These are phyloP conservation scores for Origma solitaria DNA, from an alignment of 2,113 vertebrate species.

Conservation along the genomic window DNA sequence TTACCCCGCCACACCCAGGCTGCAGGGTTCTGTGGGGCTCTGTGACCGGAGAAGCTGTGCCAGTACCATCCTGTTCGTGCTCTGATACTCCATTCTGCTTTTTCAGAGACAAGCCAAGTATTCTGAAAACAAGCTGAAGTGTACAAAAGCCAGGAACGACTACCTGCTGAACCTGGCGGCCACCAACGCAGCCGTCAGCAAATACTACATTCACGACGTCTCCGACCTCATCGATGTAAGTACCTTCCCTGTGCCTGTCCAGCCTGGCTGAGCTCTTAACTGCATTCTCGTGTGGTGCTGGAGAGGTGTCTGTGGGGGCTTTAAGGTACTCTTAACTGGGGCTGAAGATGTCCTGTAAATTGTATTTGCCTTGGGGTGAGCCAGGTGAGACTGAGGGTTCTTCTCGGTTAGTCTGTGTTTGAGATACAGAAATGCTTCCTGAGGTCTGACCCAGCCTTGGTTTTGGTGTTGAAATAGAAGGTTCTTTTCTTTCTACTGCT, in stretches of 20 bases:
- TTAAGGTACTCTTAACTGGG: background rate
- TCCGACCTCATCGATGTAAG: conserved; percentile 97
- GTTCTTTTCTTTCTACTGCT: rapidly evolving
- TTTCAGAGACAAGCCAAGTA: conserved; percentile 96
- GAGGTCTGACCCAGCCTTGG: background rate
- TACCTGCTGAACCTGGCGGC: conserved; percentile 94
- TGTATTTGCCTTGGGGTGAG: background rate
- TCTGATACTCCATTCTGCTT: background rate
- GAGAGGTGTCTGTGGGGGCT: background rate
- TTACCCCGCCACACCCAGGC: background rate
- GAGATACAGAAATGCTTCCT: background rate
- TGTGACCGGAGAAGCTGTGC: background rate
- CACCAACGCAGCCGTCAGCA: conserved; percentile 92
- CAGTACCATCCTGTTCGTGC: background rate
- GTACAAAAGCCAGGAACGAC: conserved; percentile 95
- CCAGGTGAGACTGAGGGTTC: background rate
- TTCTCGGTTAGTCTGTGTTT: background rate
- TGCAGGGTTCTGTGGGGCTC: background rate
- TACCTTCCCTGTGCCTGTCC: background rate
- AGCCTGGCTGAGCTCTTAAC: background rate
- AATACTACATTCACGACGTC: conserved; percentile 97
- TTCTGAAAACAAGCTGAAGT: conserved; percentile 98
- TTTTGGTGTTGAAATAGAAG: background rate
- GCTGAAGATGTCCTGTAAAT: background rate
- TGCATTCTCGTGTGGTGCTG: rapidly evolving